These are phyloP conservation scores for Melipona beecheii DNA, from an alignment of 2,888 invertebrate genomes.

Conservation along the genomic window DNA sequence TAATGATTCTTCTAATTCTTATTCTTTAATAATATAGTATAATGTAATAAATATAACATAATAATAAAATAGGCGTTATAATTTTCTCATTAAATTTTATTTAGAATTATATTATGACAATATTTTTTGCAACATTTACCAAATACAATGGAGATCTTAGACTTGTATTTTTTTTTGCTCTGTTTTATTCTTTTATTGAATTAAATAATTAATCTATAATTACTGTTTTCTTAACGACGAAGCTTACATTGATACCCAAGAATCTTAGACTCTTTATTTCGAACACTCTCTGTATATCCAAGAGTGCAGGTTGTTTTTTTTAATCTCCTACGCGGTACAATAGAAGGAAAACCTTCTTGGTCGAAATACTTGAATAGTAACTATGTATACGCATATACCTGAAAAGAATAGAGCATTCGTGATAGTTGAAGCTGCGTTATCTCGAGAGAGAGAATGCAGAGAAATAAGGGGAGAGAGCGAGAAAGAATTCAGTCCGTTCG, in stretches of 20 bases:
- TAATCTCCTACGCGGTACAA: background rate
- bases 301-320: background rate
- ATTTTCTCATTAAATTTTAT: background rate
- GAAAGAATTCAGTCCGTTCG: conserved; percentile 50
- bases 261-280: no score
- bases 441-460: conserved; percentile 19
- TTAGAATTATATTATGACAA: background rate
- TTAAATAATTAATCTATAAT: no score
- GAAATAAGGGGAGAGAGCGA: conserved; percentile 21
- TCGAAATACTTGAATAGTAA: conserved; percentile 28
- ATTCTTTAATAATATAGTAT: no score
- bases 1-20: no score
- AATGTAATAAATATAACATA: background rate
- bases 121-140: background rate
- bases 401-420: conserved; percentile 29
- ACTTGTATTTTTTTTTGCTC: no score
- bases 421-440: conserved; percentile 15
- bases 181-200: no score
- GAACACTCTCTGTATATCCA: background rate
- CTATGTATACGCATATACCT: no score
- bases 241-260: no score
- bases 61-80: background rate
- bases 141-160: no score
- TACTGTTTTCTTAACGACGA: no score
- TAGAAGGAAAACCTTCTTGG: conserved; percentile 1